Conservation (phyloP, 2,888 invertebrate species). For the Agrotis puta region DNA sequence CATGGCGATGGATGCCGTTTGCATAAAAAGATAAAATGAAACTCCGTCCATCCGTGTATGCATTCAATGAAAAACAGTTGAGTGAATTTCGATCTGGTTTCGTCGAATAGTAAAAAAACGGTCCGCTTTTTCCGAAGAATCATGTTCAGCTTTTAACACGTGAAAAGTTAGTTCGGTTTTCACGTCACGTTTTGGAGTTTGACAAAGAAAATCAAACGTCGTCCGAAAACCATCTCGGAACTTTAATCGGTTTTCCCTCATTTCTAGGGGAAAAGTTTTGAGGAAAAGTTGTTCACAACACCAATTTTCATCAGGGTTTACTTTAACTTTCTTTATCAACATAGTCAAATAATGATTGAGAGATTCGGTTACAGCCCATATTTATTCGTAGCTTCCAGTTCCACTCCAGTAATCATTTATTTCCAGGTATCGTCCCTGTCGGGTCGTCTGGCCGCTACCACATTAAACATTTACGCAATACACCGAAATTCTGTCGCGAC, state of each 20-base stretch:
- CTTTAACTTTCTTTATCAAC: constrained; percentile 40
- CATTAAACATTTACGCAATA: constrained; percentile 57
- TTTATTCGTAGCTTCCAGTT: constrained; percentile 2
- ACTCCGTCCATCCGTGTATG: constrained; percentile 27
- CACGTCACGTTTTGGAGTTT: constrained; percentile 55
- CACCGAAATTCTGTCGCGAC: constrained; percentile 34
- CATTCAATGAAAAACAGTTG: constrained; percentile 57
- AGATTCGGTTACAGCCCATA: constrained; percentile 14
- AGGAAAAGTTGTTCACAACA: constrained; percentile 15
- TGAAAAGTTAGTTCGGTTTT: constrained; percentile 43
- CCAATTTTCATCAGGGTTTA: constrained; percentile 8
- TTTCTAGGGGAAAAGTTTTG: constrained; percentile 18
- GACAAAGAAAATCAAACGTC: constrained; percentile 53
- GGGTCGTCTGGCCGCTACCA: constrained; percentile 14
- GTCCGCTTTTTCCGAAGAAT: constrained; percentile 21
- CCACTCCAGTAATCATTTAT: constrained; percentile 46
- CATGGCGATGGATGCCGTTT: constrained; percentile 32
- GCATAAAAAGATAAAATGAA: constrained; percentile 39
- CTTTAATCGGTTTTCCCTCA: constrained; percentile 55
- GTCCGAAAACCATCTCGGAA: constrained; percentile 35
- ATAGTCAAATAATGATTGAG: constrained; percentile 22
- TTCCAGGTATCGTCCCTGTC: constrained; percentile 33
- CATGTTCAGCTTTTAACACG: constrained; percentile 41
- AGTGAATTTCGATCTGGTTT: constrained; percentile 41
- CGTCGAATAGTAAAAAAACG: constrained; percentile 21